Conservation (phyloP, 2,888 invertebrate species). For the Trissolcus japonicus region DNA sequence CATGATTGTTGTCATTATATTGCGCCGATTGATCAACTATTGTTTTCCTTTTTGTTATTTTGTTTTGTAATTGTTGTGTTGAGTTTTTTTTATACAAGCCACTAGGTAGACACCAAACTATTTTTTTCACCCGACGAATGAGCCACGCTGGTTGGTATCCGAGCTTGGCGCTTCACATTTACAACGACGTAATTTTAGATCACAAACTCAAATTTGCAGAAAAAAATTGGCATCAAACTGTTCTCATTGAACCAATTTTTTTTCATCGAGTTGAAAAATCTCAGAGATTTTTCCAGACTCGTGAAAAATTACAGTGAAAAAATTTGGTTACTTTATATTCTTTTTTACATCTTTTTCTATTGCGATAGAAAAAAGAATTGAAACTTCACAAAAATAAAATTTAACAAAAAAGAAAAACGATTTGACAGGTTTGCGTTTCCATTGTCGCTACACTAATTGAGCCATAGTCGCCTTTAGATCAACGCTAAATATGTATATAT, state of each 20-base stretch:
- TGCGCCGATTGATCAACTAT: slow-evolving; percentile 7
- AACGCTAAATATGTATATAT: slow-evolving; percentile 26
- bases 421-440: no score
- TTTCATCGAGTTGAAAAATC: no score
- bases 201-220: neutral
- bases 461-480: slow-evolving; percentile 16
- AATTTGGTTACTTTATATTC: no score
- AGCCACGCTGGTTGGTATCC: slow-evolving; percentile 7
- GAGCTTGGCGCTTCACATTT: slow-evolving; percentile 11
- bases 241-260: no score
- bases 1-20: slow-evolving; percentile 43
- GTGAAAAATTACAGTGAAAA: no score
- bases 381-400: no score
- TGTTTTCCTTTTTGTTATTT: slow-evolving; percentile 30
- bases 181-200: neutral
- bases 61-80: slow-evolving; percentile 36
- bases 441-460: neutral
- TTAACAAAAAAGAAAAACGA: no score
- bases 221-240: neutral
- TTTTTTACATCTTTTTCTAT: no score
- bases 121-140: slow-evolving; percentile 11
- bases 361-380: no score
- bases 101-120: slow-evolving; percentile 35
- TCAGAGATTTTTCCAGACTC: no score
- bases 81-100: slow-evolving; percentile 5